Evolutionary conservation across 2,888 invertebrate species (phyloP).

Genomic region (Hypomecis punctinalis): DNA sequence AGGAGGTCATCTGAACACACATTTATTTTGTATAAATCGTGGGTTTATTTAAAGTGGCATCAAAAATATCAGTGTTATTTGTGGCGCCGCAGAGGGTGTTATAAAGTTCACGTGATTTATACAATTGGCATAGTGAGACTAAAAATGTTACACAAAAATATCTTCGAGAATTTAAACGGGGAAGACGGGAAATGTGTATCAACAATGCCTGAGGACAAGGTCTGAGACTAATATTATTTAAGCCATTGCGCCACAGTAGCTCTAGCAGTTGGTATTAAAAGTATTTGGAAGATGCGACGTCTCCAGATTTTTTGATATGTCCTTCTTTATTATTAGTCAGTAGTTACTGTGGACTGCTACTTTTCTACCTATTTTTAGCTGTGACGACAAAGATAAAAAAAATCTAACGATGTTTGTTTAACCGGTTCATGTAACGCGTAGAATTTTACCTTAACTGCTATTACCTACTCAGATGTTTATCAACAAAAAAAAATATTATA

Average conservation of each 20-base stretch:
- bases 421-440: no score
- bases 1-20: conserved; percentile 68
- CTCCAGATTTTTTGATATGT: not conserved
- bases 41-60: conserved; percentile 52
- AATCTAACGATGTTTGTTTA: no score
- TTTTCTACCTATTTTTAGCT: no score
- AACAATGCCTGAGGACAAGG: conserved; percentile 30
- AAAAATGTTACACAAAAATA: conserved; percentile 28
- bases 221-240: conserved; percentile 18
- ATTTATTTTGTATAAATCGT: conserved; percentile 64
- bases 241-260: not conserved
- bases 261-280: not conserved
- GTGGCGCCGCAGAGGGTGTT: conserved; percentile 37
- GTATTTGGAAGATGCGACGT: not conserved
- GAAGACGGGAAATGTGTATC: conserved; percentile 20
- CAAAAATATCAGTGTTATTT: conserved; percentile 52
- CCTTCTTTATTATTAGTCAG: conserved; percentile 5
- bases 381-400: not conserved
- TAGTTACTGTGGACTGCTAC: no score
- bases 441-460: no score
- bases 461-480: no score
- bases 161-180: conserved; percentile 17
- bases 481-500: no score
- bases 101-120: conserved; percentile 29
- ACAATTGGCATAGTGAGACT: conserved; percentile 25